Conservation (phyloP, 2,113 vertebrate species). For the Raja brachyura region DNA sequence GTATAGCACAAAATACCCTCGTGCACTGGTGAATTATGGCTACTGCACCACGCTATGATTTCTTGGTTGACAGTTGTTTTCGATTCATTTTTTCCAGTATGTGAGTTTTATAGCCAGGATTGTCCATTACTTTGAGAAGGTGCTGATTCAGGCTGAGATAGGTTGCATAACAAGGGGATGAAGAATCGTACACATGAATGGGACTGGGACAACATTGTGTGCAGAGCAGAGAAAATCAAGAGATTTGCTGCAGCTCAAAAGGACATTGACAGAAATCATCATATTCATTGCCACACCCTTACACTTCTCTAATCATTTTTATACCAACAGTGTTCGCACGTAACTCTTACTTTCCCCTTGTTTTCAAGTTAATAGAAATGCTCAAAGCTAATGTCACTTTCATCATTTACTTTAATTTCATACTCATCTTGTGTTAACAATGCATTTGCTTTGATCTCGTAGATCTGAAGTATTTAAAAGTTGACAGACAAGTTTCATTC, state of each 20-base stretch:
- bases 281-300: neutral
- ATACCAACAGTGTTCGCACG: neutral
- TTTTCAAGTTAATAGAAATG: conserved; percentile 7
- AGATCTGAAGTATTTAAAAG: conserved; percentile 14
- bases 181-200: neutral
- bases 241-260: neutral
- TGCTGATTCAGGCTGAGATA: neutral
- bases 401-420: conserved; percentile 35
- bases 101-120: neutral
- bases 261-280: neutral
- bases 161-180: neutral
- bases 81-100: neutral
- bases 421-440: neutral
- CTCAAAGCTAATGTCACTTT: conserved; percentile 34
- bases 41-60: neutral
- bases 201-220: neutral
- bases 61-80: neutral
- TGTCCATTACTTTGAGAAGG: neutral
- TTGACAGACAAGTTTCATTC: conserved; percentile 30
- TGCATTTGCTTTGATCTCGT: conserved; percentile 25
- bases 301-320: neutral
- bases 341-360: neutral
- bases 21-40: neutral
- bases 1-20: too few relatives aligned
- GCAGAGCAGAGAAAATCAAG: neutral